Evolutionary conservation across 2,888 invertebrate species (phyloP), one percentile per base, ranked within the genome.

Genomic region (Ferrisia virgata): DNA sequence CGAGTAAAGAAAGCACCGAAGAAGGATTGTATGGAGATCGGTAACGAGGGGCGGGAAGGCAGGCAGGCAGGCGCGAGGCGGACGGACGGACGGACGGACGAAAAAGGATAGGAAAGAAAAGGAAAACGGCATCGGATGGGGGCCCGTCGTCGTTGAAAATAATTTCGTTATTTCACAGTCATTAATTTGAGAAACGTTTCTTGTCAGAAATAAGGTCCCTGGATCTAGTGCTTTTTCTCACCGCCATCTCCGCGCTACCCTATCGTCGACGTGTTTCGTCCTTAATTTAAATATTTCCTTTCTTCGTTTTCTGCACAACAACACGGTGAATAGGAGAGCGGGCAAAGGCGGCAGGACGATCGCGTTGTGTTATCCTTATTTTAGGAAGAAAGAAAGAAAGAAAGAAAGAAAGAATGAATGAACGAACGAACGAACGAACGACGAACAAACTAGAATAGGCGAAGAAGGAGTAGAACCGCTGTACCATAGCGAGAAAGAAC

Each of bases 151-250:
- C 64, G 64, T 83, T 83, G 40, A 76, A 83, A 83, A 83, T 83
- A 83, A 83, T 83, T 83, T 83, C 76, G 83, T 83, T 83, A 83
- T 83, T 83, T 83, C 83, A 83, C 83, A 83, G 83, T 83, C 83
- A 83, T 83, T 83, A 83, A 83, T 83, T 83, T 83, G 83, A 83
- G 83, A 83, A 83, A 83, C 83, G 83, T 83, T 83, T 83, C 83
- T 83, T 83, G 83, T 83, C 83, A 83, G 83, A 83, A 83, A 83
- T 83, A 83, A 83, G 83, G 83, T 83, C 83, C 83, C 83, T 83
- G 72, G 83, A 83, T 83, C 83, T 83, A 83, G 76, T 72, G 83
- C 83, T 83, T 83, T 83, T 76, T 83, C 83, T 18, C 33, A 22
- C 15, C 53, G 53, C 72, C 72, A 28, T 28, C 13, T 13, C 36